These are phyloP conservation scores for Lepus timidus DNA, from an alignment of 2,113 vertebrate genomes.

Conservation along the genomic window DNA sequence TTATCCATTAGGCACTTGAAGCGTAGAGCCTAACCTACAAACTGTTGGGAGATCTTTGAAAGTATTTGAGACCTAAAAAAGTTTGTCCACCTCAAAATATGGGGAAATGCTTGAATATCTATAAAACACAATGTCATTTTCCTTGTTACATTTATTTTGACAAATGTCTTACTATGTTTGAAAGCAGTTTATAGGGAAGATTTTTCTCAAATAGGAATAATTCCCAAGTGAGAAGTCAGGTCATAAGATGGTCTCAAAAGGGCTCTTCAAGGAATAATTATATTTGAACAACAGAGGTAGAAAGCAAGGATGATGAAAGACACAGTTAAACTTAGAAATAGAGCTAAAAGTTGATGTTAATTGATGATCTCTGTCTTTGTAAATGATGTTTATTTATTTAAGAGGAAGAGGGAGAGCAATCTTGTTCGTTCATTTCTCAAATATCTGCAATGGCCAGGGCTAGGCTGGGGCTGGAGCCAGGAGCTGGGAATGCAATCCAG, in stretches of 20 bases:
- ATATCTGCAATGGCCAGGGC: no score
- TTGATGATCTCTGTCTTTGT: not conserved
- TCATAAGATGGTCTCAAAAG: not conserved
- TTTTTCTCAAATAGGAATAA: not conserved
- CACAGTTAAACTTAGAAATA: conserved; percentile 16
- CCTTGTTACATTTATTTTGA: conserved; percentile 23
- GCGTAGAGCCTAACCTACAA: not conserved
- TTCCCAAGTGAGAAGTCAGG: conserved; percentile 17
- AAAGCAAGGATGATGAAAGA: conserved; percentile 12
- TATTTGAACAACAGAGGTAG: conserved; percentile 1
- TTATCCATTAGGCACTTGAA: not conserved
- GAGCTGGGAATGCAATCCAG: no score
- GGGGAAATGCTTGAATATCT: not conserved
- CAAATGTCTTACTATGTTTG: not conserved
- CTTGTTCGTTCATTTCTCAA: no score
- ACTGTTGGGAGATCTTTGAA: conserved; percentile 14
- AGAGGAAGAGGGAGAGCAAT: no score
- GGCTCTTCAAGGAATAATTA: not conserved
- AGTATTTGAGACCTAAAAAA: conserved; percentile 23
- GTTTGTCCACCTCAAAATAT: not conserved
- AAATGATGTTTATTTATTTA: not conserved
- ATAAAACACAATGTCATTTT: not conserved
- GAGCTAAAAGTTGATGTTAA: not conserved
- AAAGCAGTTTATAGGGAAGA: conserved; percentile 10
- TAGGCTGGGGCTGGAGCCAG: no score